A percentile compares a stretch with the other conserved stretches of the same genome.
phyloP scores from a whole-genome alignment of 2,797 vertebrate genomes.

The Meriones psammophilus region DNA sequence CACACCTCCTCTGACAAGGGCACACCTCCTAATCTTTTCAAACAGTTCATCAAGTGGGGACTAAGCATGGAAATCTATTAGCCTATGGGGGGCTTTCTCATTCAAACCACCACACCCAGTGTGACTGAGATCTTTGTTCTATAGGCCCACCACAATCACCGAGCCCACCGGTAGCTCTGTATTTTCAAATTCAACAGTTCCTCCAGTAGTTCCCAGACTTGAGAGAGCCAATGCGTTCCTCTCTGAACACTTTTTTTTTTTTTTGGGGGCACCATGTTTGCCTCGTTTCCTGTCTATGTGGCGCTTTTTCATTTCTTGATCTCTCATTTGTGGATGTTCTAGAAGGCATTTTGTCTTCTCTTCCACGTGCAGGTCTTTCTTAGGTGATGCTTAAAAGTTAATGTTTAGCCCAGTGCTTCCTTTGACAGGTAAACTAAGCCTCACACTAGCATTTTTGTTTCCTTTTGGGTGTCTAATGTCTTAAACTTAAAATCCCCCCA shows the following conservation, averaged over 20 bases:
- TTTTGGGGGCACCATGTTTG: background rate
- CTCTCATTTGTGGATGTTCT: constrained; percentile 21
- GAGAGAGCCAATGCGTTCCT: constrained; percentile 8
- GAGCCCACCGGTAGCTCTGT: background rate
- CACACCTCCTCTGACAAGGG: background rate
- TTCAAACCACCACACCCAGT: background rate
- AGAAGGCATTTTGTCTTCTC: constrained; percentile 1
- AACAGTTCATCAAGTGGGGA: background rate
- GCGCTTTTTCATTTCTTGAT: background rate
- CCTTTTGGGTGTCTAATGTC: background rate
- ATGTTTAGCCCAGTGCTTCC: background rate
- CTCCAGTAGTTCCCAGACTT: background rate
- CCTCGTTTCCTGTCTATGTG: background rate
- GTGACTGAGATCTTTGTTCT: background rate
- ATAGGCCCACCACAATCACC: background rate
- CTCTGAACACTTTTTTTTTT: background rate
- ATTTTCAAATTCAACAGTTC: background rate
- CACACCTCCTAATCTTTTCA: background rate
- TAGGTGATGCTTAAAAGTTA: background rate
- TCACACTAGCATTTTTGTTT: constrained; percentile 1
- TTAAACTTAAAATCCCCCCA: constrained; percentile 18
- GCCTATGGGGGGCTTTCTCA: background rate
- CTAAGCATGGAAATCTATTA: background rate
- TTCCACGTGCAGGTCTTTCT: background rate
- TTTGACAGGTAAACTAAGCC: background rate